phyloP scores from a whole-genome alignment of 2,888 invertebrate genomes.

The Germaria angustata region DNA sequence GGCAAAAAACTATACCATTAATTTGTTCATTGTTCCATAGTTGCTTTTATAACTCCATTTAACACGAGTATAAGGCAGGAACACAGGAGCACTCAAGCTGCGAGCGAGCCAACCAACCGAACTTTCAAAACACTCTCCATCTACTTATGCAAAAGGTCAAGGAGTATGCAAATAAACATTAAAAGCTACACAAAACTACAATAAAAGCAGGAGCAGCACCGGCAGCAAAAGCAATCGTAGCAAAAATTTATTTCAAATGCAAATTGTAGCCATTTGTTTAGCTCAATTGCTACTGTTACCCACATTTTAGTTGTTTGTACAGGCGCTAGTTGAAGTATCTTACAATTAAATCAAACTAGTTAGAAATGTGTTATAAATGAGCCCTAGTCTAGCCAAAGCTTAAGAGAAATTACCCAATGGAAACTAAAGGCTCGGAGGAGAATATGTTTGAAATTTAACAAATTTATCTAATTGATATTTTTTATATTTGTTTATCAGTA shows the following conservation, averaged over 20 bases:
- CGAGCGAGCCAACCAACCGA: background rate
- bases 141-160: constrained; percentile 57
- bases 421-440: background rate
- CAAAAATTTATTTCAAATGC: constrained; percentile 51
- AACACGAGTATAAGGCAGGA: background rate
- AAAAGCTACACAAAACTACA: constrained; percentile 49
- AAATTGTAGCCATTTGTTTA: constrained; percentile 57
- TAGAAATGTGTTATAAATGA: constrained; percentile 37
- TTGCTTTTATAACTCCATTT: background rate
- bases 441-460: background rate
- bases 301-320: background rate
- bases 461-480: too few relatives aligned
- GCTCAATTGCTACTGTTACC: constrained; percentile 20
- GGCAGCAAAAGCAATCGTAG: background rate
- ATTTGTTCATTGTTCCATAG: background rate
- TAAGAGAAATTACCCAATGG: background rate
- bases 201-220: constrained; percentile 4
- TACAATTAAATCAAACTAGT: constrained; percentile 60
- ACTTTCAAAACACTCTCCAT: constrained; percentile 12
- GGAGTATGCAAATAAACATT: constrained; percentile 49
- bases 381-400: background rate
- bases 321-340: constrained; percentile 49
- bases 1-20: background rate
- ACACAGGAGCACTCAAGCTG: background rate
- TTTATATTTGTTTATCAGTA: too few relatives aligned